Conservation (phyloP, 2,797 vertebrate genomes). For the Lycodopsis pacificus region DNA sequence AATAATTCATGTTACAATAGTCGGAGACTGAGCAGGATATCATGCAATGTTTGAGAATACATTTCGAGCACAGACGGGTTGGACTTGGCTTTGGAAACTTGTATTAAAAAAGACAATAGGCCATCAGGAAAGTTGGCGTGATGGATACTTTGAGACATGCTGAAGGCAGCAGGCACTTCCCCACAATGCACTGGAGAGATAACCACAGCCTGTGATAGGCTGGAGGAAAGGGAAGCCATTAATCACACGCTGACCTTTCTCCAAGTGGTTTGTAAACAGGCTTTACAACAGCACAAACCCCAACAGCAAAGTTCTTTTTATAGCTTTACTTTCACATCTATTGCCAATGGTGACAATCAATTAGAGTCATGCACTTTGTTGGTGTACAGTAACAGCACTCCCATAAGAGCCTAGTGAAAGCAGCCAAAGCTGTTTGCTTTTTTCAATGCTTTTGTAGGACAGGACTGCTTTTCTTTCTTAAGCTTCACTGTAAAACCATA, state of each 20-base stretch:
- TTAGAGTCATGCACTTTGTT: not conserved
- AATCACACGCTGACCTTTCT: conserved; percentile 77
- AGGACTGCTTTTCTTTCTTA: not conserved
- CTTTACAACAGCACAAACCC: conserved; percentile 34
- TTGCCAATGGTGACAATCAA: not conserved
- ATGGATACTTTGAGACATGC: conserved; percentile 56
- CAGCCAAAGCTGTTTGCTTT: not conserved
- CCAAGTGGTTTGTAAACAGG: conserved; percentile 62
- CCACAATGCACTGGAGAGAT: conserved; percentile 76
- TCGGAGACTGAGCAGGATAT: not conserved
- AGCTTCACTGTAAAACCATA: not conserved
- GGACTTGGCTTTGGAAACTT: conserved; percentile 44
- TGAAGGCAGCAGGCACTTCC: conserved; percentile 75
- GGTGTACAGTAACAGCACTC: not conserved
- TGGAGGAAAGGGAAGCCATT: conserved; percentile 81
- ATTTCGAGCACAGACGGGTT: conserved; percentile 9
- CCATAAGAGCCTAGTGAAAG: not conserved
- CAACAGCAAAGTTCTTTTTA: conserved; percentile 21
- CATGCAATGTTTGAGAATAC: not conserved
- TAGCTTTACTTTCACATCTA: not conserved
- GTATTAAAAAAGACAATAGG: conserved; percentile 63
- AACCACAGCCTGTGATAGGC: conserved; percentile 69
- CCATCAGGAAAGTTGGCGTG: conserved; percentile 60
- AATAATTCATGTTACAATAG: not conserved
- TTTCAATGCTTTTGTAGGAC: conserved; percentile 1